phyloP scores from a whole-genome alignment of 2,113 vertebrate species.

The Camelus bactrianus region DNA sequence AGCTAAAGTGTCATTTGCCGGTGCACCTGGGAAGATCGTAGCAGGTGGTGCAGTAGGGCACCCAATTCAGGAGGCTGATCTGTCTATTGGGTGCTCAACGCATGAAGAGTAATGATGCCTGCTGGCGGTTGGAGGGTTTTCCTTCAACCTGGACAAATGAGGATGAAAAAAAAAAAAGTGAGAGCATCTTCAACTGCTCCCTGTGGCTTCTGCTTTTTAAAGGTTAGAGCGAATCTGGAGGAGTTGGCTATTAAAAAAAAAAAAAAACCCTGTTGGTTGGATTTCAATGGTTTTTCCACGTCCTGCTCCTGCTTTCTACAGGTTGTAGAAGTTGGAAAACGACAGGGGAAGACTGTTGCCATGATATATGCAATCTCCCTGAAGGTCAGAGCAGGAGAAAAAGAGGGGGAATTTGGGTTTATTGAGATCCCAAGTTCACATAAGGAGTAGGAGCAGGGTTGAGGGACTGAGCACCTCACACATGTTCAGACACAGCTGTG shows the following conservation, averaged over 20 bases:
- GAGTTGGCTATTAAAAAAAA: slow-evolving; percentile 6
- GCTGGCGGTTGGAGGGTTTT: background rate
- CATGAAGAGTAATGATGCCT: slow-evolving; percentile 34
- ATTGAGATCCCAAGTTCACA: background rate
- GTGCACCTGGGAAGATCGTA: slow-evolving; percentile 49
- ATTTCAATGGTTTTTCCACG: background rate
- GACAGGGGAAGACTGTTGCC: background rate
- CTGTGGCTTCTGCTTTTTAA: slow-evolving; percentile 26
- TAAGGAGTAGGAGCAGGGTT: background rate
- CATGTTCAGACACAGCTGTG: background rate
- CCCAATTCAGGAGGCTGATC: background rate
- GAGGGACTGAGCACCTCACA: background rate
- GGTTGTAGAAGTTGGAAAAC: background rate
- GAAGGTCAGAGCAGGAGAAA: background rate
- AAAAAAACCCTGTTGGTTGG: background rate
- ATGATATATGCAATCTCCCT: background rate
- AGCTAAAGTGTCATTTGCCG: slow-evolving; percentile 28
- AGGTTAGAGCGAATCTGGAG: slow-evolving; percentile 45
- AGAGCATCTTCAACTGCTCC: slow-evolving; percentile 10
- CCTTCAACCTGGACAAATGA: slow-evolving; percentile 39
- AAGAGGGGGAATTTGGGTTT: background rate
- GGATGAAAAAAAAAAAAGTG: background rate
- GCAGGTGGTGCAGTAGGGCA: background rate
- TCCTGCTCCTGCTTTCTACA: background rate
- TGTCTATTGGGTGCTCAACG: background rate